A percentile compares a stretch with the other conserved stretches of the same genome.
These are phyloP conservation scores for Proterorhinus semilunaris DNA, from an alignment of 2,113 vertebrate genomes.

Conservation along the genomic window DNA sequence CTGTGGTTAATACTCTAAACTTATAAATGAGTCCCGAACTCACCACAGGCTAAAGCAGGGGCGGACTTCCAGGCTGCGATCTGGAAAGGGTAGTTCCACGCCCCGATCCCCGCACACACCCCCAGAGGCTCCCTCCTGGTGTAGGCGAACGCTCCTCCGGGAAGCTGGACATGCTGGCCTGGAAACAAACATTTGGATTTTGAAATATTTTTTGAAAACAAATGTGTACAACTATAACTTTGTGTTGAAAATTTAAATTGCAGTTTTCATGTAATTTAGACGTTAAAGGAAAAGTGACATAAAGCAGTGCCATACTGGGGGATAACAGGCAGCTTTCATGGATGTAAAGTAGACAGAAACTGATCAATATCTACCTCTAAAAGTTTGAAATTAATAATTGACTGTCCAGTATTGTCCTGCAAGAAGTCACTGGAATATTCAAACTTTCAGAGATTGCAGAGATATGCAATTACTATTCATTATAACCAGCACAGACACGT, in stretches of 20 bases:
- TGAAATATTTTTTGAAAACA: not conserved
- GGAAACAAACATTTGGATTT: not conserved
- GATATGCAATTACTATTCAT: not conserved
- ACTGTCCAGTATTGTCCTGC: too few species aligned
- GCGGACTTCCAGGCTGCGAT: constrained; percentile 88
- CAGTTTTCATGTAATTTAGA: too few species aligned
- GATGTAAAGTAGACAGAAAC: too few species aligned
- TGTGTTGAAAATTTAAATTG: too few species aligned
- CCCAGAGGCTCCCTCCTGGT: constrained; percentile 91
- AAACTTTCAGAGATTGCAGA: not conserved
- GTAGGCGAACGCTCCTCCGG: constrained; percentile 88
- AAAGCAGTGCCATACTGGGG: too few species aligned
- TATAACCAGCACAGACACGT: not conserved
- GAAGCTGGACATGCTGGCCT: constrained; percentile 95
- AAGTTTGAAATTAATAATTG: too few species aligned
- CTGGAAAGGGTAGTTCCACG: constrained; percentile 94
- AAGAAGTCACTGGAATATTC: too few species aligned
- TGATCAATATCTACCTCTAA: too few species aligned
- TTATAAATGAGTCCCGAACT: constrained; percentile 24
- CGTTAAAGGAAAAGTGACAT: too few species aligned
- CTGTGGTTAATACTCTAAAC: not conserved
- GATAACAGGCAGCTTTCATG: too few species aligned
- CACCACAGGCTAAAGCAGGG: constrained; percentile 93
- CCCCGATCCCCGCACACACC: constrained; percentile 93
- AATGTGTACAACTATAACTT: too few species aligned